Percentiles rank a stretch among this genome's conserved stretches.
Conservation (phyloP, 2,113 vertebrate species). For the Chaetodon auriga region DNA sequence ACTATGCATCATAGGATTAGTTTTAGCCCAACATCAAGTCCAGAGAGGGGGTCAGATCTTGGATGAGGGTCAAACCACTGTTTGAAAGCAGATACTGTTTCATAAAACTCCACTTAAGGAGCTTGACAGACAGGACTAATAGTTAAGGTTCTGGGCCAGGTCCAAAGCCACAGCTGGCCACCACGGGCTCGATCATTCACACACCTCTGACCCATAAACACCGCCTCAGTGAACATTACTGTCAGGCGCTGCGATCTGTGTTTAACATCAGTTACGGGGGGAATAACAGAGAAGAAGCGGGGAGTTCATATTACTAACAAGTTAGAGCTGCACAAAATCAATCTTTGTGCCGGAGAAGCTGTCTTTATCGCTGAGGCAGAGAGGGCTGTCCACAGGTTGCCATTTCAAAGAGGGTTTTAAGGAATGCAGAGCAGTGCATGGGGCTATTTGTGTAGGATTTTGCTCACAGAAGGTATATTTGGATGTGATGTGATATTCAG, state of each 20-base stretch:
- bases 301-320: slow-evolving; percentile 61
- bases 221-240: slow-evolving; percentile 67
- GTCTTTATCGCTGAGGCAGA: slow-evolving; percentile 12
- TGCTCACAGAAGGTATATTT: slow-evolving; percentile 45
- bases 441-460: slow-evolving; percentile 36
- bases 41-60: slow-evolving; percentile 39
- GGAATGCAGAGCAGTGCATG: slow-evolving; percentile 18
- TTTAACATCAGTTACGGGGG: slow-evolving; percentile 75
- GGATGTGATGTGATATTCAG: slow-evolving; percentile 65
- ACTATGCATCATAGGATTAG: slow-evolving; percentile 13
- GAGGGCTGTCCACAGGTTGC: slow-evolving; percentile 21
- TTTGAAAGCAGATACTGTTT: slow-evolving; percentile 72
- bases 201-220: slow-evolving; percentile 78
- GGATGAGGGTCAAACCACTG: slow-evolving; percentile 59
- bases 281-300: slow-evolving; percentile 63
- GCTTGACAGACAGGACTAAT: slow-evolving; percentile 67
- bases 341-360: slow-evolving; percentile 32
- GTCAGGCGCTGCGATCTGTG: slow-evolving; percentile 70
- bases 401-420: slow-evolving; percentile 28
- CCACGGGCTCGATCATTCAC: slow-evolving; percentile 64
- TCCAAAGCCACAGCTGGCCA: slow-evolving; percentile 76
- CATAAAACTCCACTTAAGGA: slow-evolving; percentile 59
- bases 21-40: slow-evolving; percentile 46
- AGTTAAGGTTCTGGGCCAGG: slow-evolving; percentile 61
- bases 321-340: slow-evolving; percentile 48